Conservation (phyloP, 2,888 invertebrate genomes). For the Platerodrilus igneus region DNA sequence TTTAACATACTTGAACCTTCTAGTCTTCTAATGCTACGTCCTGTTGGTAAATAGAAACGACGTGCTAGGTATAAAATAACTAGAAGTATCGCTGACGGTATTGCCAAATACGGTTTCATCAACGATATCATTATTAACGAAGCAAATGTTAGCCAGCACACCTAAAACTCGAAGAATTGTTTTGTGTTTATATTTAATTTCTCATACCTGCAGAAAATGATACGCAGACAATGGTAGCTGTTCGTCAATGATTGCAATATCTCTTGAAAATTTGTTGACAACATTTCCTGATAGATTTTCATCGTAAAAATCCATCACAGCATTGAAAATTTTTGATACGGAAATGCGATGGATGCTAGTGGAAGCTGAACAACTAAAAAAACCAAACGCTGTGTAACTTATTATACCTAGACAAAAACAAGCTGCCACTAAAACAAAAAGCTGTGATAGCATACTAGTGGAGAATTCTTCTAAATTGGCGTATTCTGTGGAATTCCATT, state of each 20-base stretch:
- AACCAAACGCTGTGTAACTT: constrained; percentile 26
- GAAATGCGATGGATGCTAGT: constrained; percentile 20
- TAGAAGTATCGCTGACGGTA: constrained; percentile 59
- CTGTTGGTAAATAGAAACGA: constrained; percentile 62
- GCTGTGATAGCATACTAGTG: constrained; percentile 27
- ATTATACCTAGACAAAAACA: constrained; percentile 32
- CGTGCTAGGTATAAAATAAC: constrained; percentile 59
- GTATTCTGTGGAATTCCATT: constrained; percentile 17
- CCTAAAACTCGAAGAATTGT: too few relatives aligned
- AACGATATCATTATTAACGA: constrained; percentile 6
- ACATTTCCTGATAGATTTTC: constrained; percentile 24
- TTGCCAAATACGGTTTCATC: constrained; percentile 61
- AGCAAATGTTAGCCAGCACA: too few relatives aligned
- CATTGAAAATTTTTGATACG: constrained; percentile 21
- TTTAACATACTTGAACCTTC: constrained; percentile 55
- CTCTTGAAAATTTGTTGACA: constrained; percentile 27
- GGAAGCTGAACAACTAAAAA: constrained; percentile 19
- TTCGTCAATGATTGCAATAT: constrained; percentile 26
- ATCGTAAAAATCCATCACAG: constrained; percentile 22
- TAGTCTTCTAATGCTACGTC: constrained; percentile 63
- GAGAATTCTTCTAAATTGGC: constrained; percentile 8
- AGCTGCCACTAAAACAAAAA: constrained; percentile 30
- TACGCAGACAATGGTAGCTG: constrained; percentile 16
- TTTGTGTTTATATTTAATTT: too few relatives aligned
- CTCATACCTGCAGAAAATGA: too few relatives aligned